Percentiles rank a stretch among this genome's conserved stretches.
These are phyloP conservation scores for Ancistrus triradiatus DNA, from an alignment of 2,113 vertebrate genomes.

Conservation along the genomic window DNA sequence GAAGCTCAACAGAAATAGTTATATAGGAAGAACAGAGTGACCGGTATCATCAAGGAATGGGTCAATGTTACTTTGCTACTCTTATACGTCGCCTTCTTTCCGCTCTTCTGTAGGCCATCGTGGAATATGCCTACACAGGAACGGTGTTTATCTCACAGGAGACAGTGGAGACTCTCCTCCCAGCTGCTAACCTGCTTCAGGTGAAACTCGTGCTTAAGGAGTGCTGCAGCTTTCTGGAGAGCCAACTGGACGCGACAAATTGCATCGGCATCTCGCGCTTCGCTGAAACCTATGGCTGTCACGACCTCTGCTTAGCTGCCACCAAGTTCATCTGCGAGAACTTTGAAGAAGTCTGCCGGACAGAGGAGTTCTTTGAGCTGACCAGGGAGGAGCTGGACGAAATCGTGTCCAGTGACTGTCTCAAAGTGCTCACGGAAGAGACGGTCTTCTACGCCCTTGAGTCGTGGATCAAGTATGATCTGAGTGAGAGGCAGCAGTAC, in stretches of 20 bases:
- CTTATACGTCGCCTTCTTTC: too few relatives aligned
- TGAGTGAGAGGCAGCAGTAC: constrained; percentile 89
- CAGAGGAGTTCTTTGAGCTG: constrained; percentile 94
- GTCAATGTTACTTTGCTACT: too few relatives aligned
- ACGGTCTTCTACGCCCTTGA: constrained; percentile 92
- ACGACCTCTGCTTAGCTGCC: constrained; percentile 89
- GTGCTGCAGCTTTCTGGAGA: constrained; percentile 93
- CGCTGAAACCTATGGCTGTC: constrained; percentile 95
- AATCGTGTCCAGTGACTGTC: constrained; percentile 94
- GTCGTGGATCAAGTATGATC: constrained; percentile 94
- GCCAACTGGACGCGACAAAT: constrained; percentile 92
- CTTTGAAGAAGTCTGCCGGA: constrained; percentile 95
- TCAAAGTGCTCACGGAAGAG: constrained; percentile 93
- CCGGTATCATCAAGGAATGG: too few relatives aligned
- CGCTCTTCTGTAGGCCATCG: constrained; percentile 76
- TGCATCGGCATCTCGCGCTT: constrained; percentile 98
- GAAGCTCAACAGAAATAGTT: too few relatives aligned
- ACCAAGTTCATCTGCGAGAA: constrained; percentile 93
- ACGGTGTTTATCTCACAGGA: constrained; percentile 96
- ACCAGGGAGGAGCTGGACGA: constrained; percentile 88
- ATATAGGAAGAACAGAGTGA: too few relatives aligned
- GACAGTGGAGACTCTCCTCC: constrained; percentile 92
- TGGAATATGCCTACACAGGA: constrained; percentile 95
- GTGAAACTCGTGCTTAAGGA: constrained; percentile 95
- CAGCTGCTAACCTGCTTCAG: constrained; percentile 95